Conservation (phyloP, 2,797 vertebrate genomes). For the Chromis chromis region DNA sequence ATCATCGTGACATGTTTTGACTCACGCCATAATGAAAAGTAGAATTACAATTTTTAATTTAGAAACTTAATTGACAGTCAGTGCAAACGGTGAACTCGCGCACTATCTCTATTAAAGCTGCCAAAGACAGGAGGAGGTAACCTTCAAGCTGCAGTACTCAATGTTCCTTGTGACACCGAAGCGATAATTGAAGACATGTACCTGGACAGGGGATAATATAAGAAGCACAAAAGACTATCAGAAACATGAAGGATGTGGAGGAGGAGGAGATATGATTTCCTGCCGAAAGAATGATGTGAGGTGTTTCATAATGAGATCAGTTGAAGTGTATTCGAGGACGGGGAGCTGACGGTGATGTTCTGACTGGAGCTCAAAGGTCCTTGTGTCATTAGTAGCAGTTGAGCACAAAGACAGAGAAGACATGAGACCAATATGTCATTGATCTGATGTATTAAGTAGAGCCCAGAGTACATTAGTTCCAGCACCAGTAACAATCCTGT, state of each 20-base stretch:
- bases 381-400: neutral
- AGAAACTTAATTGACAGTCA: neutral
- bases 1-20: conserved; percentile 17
- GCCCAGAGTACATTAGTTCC: neutral
- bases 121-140: conserved; percentile 5
- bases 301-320: conserved; percentile 31
- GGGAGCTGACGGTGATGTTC: neutral
- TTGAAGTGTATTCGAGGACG: conserved; percentile 4
- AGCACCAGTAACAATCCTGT: neutral
- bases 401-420: neutral
- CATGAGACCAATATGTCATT: neutral
- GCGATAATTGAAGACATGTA: conserved; percentile 3
- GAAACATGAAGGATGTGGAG: neutral
- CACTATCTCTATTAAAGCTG: neutral
- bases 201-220: conserved; percentile 2
- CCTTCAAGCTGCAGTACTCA: neutral
- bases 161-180: conserved; percentile 2
- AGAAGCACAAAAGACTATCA: neutral
- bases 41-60: conserved; percentile 11
- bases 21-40: neutral
- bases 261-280: conserved; percentile 10
- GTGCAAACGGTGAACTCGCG: neutral
- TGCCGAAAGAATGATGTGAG: conserved; percentile 20
- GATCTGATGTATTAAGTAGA: conserved; percentile 9
- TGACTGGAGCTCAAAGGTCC: neutral